phyloP scores from a whole-genome alignment of 1,140 invertebrate species.

The Trichogramma pretiosum region DNA sequence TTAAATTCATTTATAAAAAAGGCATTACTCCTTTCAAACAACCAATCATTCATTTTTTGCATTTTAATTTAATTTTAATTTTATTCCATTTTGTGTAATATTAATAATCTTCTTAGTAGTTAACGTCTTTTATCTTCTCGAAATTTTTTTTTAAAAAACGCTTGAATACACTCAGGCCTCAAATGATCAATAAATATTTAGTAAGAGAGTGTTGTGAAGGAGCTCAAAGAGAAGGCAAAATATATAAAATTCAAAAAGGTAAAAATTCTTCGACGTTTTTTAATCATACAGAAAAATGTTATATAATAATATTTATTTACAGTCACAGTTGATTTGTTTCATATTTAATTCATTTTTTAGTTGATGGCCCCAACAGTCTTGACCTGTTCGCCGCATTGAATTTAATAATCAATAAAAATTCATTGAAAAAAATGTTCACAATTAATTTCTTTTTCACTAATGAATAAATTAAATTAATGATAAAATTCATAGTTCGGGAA shows the following conservation, averaged over 20 bases:
- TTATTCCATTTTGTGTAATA: slow-evolving; percentile 22
- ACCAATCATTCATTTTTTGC: not conserved
- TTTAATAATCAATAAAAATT: no score
- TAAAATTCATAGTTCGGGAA: not conserved
- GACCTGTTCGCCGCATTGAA: not conserved
- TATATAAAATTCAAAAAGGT: slow-evolving; percentile 24
- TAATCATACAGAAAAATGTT: slow-evolving; percentile 35
- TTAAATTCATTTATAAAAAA: no score
- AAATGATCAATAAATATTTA: no score
- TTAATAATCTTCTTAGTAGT: slow-evolving; percentile 23
- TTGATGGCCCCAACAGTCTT: slow-evolving; percentile 22
- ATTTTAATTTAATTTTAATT: not conserved
- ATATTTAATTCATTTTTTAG: slow-evolving; percentile 4
- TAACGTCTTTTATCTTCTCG: slow-evolving; percentile 1
- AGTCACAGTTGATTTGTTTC: slow-evolving; percentile 29
- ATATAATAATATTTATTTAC: slow-evolving; percentile 33
- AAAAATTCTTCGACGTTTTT: slow-evolving; percentile 21
- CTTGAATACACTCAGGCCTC: no score
- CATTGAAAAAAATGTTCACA: no score
- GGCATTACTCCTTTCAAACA: no score
- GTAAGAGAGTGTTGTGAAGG: slow-evolving; percentile 22
- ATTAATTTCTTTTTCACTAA: not conserved
- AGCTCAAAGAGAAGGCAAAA: slow-evolving; percentile 24
- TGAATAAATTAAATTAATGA: not conserved
- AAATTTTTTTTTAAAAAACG: no score